Evolutionary conservation across 2,113 vertebrate genomes (phyloP), one percentile per base, ranked within the genome.

Genomic region (Callionymus lyra): DNA sequence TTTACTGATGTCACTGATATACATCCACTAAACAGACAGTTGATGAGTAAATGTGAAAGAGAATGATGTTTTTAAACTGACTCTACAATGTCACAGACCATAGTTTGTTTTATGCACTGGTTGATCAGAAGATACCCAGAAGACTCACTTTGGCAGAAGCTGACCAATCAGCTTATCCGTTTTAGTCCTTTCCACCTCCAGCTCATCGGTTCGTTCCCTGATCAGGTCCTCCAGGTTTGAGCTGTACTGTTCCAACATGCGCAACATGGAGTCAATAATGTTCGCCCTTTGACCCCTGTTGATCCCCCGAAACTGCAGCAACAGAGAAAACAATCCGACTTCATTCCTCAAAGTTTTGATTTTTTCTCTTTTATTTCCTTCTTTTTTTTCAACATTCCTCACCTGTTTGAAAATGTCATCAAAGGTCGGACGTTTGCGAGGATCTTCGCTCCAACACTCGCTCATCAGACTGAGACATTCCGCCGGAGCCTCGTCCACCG

Each of bases 221-320:
- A 92, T 92, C 31, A 92, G 72, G 56, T 91, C 90, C 47, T 92
- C 90, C 65, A 92, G 70, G 68, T 92, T 92, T 0, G 87, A 88
- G 8, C 88, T 90, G 58, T 92, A 92, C 16, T 92, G 89, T 39
- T 92, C 89, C 68, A 92, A 50, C 90, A 92, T 91, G 13, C 88
- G 69, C 16, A 92, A 50, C 90, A 92, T 92, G 0, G 90, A 91
- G 71, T 92, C 90, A 0, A 92, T 92, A 50, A 92, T 90, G 63
- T 90, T 91, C 0, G 72, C 89, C 45, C 84, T 86, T 37, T 83
- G 83, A 0, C 90, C 86, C 36, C 85, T 84, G 56, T 89, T 90
- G 38, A 90, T 85, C 27, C 68, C 78, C 53, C 88, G 87, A 64
- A 92, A 90, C 90, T 91, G 16, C 11, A 44, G 32, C 10, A 41